Evolutionary conservation across 2,113 vertebrate genomes (phyloP), one percentile per base, ranked within the genome.

Genomic region (Ammodytes dubius): DNA sequence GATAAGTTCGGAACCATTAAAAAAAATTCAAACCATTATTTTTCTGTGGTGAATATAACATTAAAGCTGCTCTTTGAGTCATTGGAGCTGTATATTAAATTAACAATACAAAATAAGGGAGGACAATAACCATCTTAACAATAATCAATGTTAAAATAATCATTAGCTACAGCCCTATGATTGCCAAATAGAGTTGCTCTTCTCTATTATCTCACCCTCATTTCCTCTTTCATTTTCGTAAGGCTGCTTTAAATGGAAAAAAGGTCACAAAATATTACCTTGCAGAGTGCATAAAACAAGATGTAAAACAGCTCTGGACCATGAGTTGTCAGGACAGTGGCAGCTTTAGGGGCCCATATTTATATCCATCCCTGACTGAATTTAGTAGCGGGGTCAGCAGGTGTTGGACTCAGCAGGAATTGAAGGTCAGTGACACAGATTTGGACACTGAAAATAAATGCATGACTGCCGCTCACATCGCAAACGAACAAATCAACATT

Each of bases 211-310:
- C 7, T 37, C 39, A 12, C 4, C 5, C 43, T 15, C 0, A 45
- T 42, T 42, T 63, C 12, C 15, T 39, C n/a, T 65, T 40, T 68
- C 50, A 19, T 40, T 69, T 4, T 45, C 57, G 61, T 45, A 67
- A 45, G n/a, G 15, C 27, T 64, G 61, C 27, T 3, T 63, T 45
- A 17, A 78, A 93, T 95, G 95, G 92, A 95, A 27, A 27, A 97
- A 96, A 97, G 95, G 96, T 97, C 96, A 95, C 91, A 92, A 94
- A 95, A 94, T 94, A 96, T 96, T 95, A 95, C 94, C 27, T 93
- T 93, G 83, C 42, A 91, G 93, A 96, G 94, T 95, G 89, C 94
- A 95, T 96, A 92, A 96, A 96, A 96, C 93, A 96, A 96, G 95
- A 96, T 95, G 95, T 96, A 95, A 94, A 96, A 94, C 94, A 95